phyloP scores from a whole-genome alignment of 2,797 vertebrate species.

The Melanotaenia trifasciata region DNA sequence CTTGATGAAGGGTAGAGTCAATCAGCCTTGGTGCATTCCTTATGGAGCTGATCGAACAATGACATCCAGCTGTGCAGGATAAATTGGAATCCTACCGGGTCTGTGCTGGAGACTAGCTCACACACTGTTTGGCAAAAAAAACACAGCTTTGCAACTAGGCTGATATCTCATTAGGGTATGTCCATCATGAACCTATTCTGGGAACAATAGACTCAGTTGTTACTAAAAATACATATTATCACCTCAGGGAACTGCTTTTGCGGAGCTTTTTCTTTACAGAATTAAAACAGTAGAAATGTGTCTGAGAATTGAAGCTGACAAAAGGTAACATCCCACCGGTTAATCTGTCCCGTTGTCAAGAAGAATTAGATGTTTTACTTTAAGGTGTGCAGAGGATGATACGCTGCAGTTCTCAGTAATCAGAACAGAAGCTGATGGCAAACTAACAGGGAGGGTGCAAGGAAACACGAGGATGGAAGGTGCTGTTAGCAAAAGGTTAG shows the following conservation, averaged over 20 bases:
- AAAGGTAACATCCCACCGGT: slow-evolving; percentile 26
- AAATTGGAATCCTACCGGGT: slow-evolving; percentile 82
- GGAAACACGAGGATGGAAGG: slow-evolving; percentile 35
- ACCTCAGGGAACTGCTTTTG: slow-evolving; percentile 27
- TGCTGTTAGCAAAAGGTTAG: slow-evolving; percentile 14
- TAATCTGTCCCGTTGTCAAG: slow-evolving; percentile 34
- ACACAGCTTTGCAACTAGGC: slow-evolving; percentile 43
- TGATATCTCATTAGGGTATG: slow-evolving; percentile 59
- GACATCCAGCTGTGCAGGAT: slow-evolving; percentile 79
- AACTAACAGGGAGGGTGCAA: slow-evolving; percentile 23
- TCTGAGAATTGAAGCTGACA: slow-evolving; percentile 15
- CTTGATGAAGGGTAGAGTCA: slow-evolving; percentile 64
- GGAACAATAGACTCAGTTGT: slow-evolving; percentile 37
- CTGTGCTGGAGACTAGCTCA: slow-evolving; percentile 65
- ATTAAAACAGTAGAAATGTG: slow-evolving; percentile 3
- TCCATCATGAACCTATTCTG: slow-evolving; percentile 62
- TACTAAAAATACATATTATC: slow-evolving; percentile 53
- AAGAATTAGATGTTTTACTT: slow-evolving; percentile 51
- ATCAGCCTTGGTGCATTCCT: slow-evolving; percentile 66
- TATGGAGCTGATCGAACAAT: slow-evolving; percentile 76
- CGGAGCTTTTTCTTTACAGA: slow-evolving; percentile 11
- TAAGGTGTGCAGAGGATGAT: slow-evolving; percentile 45
- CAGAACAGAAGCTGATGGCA: slow-evolving; percentile 24
- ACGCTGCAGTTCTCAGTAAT: slow-evolving; percentile 52
- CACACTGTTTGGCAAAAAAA: slow-evolving; percentile 41